phyloP scores from a whole-genome alignment of 2,888 invertebrate species.

The Chloroclystis v-ata region DNA sequence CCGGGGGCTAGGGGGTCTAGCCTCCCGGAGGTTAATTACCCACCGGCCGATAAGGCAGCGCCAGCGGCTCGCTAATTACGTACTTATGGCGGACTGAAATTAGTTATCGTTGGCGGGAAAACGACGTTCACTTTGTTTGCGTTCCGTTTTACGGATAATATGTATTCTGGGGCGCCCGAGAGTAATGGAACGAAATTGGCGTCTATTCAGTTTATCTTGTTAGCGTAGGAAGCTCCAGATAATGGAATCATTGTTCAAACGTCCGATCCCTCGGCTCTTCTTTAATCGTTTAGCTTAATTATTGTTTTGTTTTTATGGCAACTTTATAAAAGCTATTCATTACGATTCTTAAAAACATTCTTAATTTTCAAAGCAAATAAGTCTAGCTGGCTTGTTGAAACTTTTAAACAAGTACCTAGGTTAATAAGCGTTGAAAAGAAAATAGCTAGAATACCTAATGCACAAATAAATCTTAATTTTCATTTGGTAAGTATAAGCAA shows the following conservation, averaged over 20 bases:
- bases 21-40: slow-evolving; percentile 75
- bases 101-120: slow-evolving; percentile 76
- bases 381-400: no score
- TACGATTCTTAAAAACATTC: no score
- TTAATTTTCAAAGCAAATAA: no score
- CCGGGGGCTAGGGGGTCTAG: slow-evolving; percentile 45
- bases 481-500: neutral
- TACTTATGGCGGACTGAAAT: slow-evolving; percentile 78
- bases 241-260: slow-evolving; percentile 71
- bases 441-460: no score
- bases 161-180: slow-evolving; percentile 64
- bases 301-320: slow-evolving; percentile 52
- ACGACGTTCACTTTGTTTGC: slow-evolving; percentile 76
- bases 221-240: slow-evolving; percentile 58
- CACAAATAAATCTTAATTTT: no score
- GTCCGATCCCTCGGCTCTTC: slow-evolving; percentile 54
- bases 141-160: slow-evolving; percentile 76
- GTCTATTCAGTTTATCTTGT: slow-evolving; percentile 70
- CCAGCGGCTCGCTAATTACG: slow-evolving; percentile 78
- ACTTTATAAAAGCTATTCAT: slow-evolving; percentile 13
- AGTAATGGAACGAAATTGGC: slow-evolving; percentile 76
- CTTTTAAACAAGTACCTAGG: no score
- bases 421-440: no score
- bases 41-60: slow-evolving; percentile 77
- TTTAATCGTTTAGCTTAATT: slow-evolving; percentile 73